Evolutionary conservation across 2,888 invertebrate species (phyloP).

Genomic region (Xanthorhoe designata): DNA sequence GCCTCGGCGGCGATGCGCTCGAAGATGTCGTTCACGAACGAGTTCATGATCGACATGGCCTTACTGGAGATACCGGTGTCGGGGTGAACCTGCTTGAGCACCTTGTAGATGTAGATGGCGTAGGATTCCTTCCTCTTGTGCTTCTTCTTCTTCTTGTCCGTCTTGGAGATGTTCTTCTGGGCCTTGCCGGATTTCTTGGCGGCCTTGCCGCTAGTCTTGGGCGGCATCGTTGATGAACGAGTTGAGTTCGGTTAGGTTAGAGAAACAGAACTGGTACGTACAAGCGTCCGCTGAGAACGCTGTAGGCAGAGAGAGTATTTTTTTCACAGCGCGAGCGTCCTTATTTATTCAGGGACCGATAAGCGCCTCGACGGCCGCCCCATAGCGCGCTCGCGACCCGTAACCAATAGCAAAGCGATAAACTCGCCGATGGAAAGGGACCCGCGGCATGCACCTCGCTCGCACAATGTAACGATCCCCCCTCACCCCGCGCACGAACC

Average conservation of each 20-base stretch:
- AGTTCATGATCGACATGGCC: slow-evolving; percentile 85
- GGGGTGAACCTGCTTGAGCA: slow-evolving; percentile 88
- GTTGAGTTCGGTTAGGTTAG: background rate
- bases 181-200: slow-evolving; percentile 84
- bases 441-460: background rate
- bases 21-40: slow-evolving; percentile 29
- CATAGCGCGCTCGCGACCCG: background rate
- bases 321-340: background rate
- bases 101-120: slow-evolving; percentile 87
- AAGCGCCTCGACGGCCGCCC: background rate
- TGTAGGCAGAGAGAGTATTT: background rate
- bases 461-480: background rate
- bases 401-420: background rate
- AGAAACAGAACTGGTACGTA: background rate
- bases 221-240: background rate
- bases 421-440: background rate
- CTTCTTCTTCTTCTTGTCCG: slow-evolving; percentile 82
- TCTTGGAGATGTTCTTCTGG: slow-evolving; percentile 84
- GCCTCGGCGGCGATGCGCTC: slow-evolving; percentile 87
- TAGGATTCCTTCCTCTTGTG: slow-evolving; percentile 83
- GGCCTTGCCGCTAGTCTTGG: slow-evolving; percentile 48
- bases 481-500: background rate
- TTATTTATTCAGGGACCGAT: background rate
- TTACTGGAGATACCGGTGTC: slow-evolving; percentile 81
- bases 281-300: background rate